Conservation (phyloP, 2,888 invertebrate species). For the Rhopalosiphum nymphaeae region DNA sequence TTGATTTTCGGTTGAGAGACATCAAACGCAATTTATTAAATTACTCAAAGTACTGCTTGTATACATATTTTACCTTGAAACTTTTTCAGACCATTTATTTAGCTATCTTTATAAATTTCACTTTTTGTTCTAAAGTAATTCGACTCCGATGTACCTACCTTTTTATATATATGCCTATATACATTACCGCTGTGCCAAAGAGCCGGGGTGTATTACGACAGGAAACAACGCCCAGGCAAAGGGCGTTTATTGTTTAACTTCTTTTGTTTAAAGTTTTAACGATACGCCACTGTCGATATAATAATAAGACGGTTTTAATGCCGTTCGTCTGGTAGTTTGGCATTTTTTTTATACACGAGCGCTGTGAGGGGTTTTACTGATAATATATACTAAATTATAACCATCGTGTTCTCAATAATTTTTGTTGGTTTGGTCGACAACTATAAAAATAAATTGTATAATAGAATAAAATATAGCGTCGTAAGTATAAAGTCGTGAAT, state of each 20-base stretch:
- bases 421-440: neutral
- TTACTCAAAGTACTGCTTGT: neutral
- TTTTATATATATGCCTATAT: neutral
- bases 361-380: neutral
- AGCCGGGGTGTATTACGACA: conserved; percentile 16
- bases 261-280: conserved; percentile 46
- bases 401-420: neutral
- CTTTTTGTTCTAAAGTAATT: conserved; percentile 6
- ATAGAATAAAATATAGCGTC: neutral
- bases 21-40: neutral
- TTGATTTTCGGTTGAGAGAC: neutral
- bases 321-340: neutral
- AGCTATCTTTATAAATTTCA: neutral
- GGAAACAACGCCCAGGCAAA: conserved; percentile 12
- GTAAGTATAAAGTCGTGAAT: neutral
- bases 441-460: neutral
- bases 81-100: neutral
- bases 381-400: neutral
- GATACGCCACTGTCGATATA: conserved; percentile 5
- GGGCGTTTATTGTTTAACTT: conserved; percentile 45
- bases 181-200: neutral
- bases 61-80: neutral
- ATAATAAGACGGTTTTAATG: conserved; percentile 35
- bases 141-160: neutral
- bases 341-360: neutral